Percentiles rank a stretch among this genome's conserved stretches.
phyloP scores from a whole-genome alignment of 1,140 invertebrate species.

The Marisa cornuarietis region DNA sequence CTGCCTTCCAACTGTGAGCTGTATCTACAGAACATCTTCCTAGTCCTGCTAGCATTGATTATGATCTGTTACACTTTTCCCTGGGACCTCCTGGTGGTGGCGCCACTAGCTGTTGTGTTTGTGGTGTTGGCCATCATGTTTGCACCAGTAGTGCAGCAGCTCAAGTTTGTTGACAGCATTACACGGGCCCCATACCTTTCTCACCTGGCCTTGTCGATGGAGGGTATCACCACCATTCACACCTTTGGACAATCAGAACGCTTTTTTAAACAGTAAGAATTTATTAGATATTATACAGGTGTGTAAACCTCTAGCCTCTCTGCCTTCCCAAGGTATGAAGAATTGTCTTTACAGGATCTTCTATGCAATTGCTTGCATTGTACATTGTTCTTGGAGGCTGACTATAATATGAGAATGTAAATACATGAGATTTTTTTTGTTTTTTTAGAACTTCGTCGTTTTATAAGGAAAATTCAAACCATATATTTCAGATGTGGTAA shows the following conservation, averaged over 20 bases:
- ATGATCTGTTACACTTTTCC: slow-evolving; percentile 74
- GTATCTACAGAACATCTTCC: slow-evolving; percentile 72
- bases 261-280: slow-evolving; percentile 36
- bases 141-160: slow-evolving; percentile 69
- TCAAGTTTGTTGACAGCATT: slow-evolving; percentile 74
- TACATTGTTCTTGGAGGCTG: not conserved
- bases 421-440: not conserved
- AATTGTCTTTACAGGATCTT: too few relatives aligned
- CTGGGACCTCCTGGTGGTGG: slow-evolving; percentile 71
- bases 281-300: too few relatives aligned
- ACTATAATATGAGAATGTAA: not conserved
- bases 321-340: too few relatives aligned
- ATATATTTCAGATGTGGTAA: too few relatives aligned
- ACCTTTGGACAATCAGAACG: slow-evolving; percentile 66
- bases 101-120: slow-evolving; percentile 70
- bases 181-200: slow-evolving; percentile 75
- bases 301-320: too few relatives aligned
- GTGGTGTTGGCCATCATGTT: slow-evolving; percentile 70
- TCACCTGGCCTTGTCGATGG: slow-evolving; percentile 73
- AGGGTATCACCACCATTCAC: slow-evolving; percentile 75
- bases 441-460: too few relatives aligned
- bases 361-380: not conserved
- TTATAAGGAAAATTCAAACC: too few relatives aligned
- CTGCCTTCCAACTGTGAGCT: slow-evolving; percentile 68
- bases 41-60: slow-evolving; percentile 64